A percentile compares a stretch with the other conserved stretches of the same genome.
These are phyloP conservation scores for Picus viridis DNA, from an alignment of 2,797 vertebrate species.

Conservation along the genomic window DNA sequence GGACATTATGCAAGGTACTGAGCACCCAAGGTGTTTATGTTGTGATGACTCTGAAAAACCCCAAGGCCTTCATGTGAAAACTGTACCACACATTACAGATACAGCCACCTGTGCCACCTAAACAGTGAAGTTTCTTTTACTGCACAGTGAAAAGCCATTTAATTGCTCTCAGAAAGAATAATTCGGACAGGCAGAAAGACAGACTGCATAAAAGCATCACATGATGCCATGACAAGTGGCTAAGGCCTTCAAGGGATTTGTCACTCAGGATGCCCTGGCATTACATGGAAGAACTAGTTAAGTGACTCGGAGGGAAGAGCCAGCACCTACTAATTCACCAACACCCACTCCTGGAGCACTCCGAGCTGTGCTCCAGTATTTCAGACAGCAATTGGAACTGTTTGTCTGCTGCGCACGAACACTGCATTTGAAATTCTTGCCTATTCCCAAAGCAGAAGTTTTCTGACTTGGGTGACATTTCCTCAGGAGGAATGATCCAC, in stretches of 20 bases:
- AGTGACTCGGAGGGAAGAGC: slow-evolving; percentile 13
- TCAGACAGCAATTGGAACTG: background rate
- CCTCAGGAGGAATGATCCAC: background rate
- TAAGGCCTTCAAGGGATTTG: background rate
- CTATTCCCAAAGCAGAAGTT: background rate
- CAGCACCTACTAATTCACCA: background rate
- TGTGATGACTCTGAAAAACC: background rate
- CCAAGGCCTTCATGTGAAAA: background rate
- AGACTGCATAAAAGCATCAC: background rate
- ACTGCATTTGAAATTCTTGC: background rate
- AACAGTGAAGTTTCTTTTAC: background rate
- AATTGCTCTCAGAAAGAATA: background rate
- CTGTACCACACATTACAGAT: background rate
- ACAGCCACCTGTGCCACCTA: background rate
- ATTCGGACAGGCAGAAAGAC: background rate
- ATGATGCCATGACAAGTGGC: background rate
- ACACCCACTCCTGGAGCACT: slow-evolving; percentile 18
- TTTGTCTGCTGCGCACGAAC: background rate
- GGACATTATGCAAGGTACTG: background rate
- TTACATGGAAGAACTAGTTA: slow-evolving; percentile 31
- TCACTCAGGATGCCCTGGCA: background rate
- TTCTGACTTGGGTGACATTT: background rate
- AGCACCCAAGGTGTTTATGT: background rate
- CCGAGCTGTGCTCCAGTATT: background rate
- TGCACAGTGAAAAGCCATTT: background rate